Evolutionary conservation across 2,797 vertebrate species (phyloP).

Genomic region (Calcarius lapponicus): DNA sequence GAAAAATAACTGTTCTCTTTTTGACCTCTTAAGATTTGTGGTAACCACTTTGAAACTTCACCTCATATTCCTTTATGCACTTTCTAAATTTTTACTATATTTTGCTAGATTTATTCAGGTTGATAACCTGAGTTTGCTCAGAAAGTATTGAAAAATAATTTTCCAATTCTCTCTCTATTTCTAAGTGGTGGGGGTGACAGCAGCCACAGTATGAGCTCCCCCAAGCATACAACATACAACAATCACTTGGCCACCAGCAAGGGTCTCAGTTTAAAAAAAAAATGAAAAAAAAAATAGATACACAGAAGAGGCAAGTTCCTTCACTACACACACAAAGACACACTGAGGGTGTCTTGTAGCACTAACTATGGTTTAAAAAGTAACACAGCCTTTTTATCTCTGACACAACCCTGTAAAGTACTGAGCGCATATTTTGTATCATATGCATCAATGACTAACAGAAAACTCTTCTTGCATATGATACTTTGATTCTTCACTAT

Average conservation of each 20-base stretch:
- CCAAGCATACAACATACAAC: neutral
- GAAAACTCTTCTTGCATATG: neutral
- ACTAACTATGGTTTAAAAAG: neutral
- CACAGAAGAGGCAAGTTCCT: neutral
- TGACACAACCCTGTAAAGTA: neutral
- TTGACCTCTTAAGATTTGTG: neutral
- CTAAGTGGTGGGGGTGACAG: neutral
- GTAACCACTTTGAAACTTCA: neutral
- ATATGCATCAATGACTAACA: neutral
- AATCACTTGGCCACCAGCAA: neutral
- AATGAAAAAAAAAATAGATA: accelerated
- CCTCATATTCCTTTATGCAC: neutral
- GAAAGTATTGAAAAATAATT: neutral
- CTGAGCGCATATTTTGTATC: neutral
- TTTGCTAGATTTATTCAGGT: neutral
- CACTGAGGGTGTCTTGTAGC: neutral
- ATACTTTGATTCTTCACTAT: neutral
- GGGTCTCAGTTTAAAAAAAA: neutral
- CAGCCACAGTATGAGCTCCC: neutral
- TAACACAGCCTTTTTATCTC: neutral
- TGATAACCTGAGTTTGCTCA: neutral
- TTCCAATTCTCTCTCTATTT: neutral
- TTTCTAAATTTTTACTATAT: neutral
- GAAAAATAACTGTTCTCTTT: neutral
- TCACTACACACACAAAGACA: neutral